phyloP scores from a whole-genome alignment of 2,113 vertebrate genomes.

The Craseonycteris thonglongyai region DNA sequence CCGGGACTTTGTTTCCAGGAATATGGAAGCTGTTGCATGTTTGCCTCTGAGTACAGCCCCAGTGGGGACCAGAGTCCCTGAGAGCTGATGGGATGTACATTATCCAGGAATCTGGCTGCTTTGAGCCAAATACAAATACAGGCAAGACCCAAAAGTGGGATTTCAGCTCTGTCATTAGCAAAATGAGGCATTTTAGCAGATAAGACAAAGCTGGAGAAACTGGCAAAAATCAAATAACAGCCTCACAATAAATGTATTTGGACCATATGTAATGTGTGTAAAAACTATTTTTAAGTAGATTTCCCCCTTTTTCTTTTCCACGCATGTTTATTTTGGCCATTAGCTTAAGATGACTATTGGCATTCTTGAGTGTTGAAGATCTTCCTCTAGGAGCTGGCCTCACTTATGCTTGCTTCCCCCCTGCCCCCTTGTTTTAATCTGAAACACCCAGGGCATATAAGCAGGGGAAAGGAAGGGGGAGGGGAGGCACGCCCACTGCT shows the following conservation, averaged over 20 bases:
- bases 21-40: not conserved
- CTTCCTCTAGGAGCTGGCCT: conserved; percentile 39
- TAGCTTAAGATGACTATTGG: conserved; percentile 46
- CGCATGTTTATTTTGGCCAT: conserved; percentile 68
- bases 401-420: conserved; percentile 27
- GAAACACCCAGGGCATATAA: not conserved
- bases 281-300: conserved; percentile 29
- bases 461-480: not conserved
- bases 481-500: not conserved
- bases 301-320: not conserved
- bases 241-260: conserved; percentile 51
- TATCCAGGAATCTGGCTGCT: not conserved
- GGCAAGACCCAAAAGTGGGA: not conserved
- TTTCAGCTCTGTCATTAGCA: conserved; percentile 2
- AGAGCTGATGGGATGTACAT: not conserved
- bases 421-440: conserved; percentile 36
- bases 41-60: not conserved
- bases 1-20: not conserved
- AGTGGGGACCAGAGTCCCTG: not conserved
- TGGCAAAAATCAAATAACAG: conserved; percentile 45
- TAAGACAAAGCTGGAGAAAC: conserved; percentile 40
- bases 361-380: conserved; percentile 56
- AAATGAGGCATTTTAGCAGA: conserved; percentile 47
- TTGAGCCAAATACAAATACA: conserved; percentile 36
- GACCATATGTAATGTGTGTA: conserved; percentile 47